Conservation (phyloP, 1,140 invertebrate genomes). For the Chelonus insularis region DNA sequence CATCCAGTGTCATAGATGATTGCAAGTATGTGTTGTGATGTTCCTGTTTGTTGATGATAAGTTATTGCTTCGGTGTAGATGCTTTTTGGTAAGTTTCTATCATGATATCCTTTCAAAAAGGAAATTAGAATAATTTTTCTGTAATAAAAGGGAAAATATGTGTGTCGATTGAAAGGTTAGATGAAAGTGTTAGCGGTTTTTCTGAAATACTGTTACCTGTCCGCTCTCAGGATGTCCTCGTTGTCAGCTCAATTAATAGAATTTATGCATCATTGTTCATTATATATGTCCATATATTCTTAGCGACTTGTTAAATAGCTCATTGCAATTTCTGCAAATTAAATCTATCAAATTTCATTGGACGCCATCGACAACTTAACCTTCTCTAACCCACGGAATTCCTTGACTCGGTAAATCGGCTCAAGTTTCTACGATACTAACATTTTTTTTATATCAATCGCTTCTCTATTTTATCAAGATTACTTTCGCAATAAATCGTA, state of each 20-base stretch:
- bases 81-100: conserved; percentile 42
- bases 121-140: no score
- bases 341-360: conserved; percentile 18
- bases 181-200: conserved; percentile 3
- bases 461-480: conserved; percentile 8
- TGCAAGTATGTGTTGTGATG: conserved; percentile 38
- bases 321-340: conserved; percentile 4
- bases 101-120: not conserved
- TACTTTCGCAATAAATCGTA: not conserved
- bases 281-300: not conserved
- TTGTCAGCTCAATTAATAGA: conserved; percentile 15
- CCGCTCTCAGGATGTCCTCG: conserved; percentile 9
- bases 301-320: not conserved
- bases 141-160: not conserved
- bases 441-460: not conserved
- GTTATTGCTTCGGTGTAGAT: conserved; percentile 42
- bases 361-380: conserved; percentile 22
- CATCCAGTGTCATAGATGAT: conserved; percentile 26
- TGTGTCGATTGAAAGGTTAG: not conserved
- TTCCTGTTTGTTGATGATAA: conserved; percentile 41
- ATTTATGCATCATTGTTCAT: conserved; percentile 5
- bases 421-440: conserved; percentile 10
- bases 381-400: conserved; percentile 18
- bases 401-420: not conserved
- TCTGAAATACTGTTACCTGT: conserved; percentile 13